Percentiles rank a stretch among this genome's conserved stretches.
phyloP scores from a whole-genome alignment of 1,140 invertebrate species.

The Oedothorax gibbosus region DNA sequence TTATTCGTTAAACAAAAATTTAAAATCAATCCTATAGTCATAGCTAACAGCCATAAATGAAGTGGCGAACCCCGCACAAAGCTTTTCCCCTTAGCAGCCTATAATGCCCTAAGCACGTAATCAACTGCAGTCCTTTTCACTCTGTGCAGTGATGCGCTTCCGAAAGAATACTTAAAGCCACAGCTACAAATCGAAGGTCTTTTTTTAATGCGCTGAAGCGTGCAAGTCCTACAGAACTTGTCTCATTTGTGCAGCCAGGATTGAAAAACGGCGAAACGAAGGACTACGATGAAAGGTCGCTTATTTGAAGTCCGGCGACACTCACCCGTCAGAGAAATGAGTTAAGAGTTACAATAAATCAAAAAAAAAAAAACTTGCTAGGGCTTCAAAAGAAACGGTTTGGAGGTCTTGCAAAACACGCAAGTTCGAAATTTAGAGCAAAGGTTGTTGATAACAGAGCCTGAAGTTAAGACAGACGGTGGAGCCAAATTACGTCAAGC shows the following conservation, averaged over 20 bases:
- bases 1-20: conserved; percentile 30
- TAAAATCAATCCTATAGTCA: conserved; percentile 29
- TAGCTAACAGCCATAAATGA: conserved; percentile 3
- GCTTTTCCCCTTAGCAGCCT: neutral
- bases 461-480: too few relatives aligned
- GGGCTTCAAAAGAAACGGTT: too few relatives aligned
- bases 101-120: neutral
- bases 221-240: conserved; percentile 5
- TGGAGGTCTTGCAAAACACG: too few relatives aligned
- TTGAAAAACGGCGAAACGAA: neutral
- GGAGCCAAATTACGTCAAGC: too few relatives aligned
- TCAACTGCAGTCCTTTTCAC: conserved; percentile 3
- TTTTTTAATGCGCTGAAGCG: conserved; percentile 28
- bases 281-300: too few relatives aligned
- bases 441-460: too few relatives aligned
- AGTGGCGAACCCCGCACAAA: neutral
- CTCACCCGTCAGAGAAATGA: conserved; percentile 5
- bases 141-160: conserved; percentile 33
- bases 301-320: neutral
- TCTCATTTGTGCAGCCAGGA: conserved; percentile 1
- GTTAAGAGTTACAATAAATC: neutral
- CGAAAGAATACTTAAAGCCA: conserved; percentile 19
- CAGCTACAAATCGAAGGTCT: conserved; percentile 1
- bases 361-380: neutral
- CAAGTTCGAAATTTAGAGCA: too few relatives aligned